Percentiles rank a stretch among this genome's conserved stretches.
phyloP scores from a whole-genome alignment of 2,113 vertebrate species.

The Psophia crepitans region DNA sequence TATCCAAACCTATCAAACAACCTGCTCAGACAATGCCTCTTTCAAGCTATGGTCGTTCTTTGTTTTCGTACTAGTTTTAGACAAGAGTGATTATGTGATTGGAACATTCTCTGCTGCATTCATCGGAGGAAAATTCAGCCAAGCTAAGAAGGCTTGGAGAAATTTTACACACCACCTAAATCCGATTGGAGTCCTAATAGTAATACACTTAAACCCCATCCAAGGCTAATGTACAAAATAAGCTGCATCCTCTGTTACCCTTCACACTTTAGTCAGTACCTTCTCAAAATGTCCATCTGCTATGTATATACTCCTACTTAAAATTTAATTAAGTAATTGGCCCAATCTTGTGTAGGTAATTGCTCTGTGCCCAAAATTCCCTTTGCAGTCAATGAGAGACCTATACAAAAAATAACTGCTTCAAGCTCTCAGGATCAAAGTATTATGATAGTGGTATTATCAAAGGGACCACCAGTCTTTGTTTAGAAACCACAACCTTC shows the following conservation, averaged over 20 bases:
- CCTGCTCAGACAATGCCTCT: neutral
- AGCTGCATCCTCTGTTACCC: neutral
- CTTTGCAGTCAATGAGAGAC: slow-evolving; percentile 18
- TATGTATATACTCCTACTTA: neutral
- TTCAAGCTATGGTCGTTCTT: neutral
- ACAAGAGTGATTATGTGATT: neutral
- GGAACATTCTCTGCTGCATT: neutral
- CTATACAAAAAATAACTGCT: neutral
- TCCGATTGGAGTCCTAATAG: neutral
- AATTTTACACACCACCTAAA: neutral
- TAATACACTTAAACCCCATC: slow-evolving; percentile 12
- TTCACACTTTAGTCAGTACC: slow-evolving; percentile 2
- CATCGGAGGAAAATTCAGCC: neutral
- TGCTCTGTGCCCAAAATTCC: slow-evolving; percentile 47
- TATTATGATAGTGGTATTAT: neutral
- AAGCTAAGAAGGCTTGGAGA: neutral
- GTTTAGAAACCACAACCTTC: slow-evolving; percentile 8
- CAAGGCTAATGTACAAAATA: neutral
- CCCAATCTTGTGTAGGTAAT: slow-evolving; percentile 5
- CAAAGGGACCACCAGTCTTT: slow-evolving; percentile 29
- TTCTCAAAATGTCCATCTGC: slow-evolving; percentile 26
- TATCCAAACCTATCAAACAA: neutral
- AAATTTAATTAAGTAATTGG: slow-evolving; percentile 54
- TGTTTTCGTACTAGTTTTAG: neutral
- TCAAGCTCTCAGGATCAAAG: neutral